A percentile compares a stretch with the other conserved stretches of the same genome.
phyloP scores from a whole-genome alignment of 2,888 invertebrate genomes.

The Netelia fuscicornis region DNA sequence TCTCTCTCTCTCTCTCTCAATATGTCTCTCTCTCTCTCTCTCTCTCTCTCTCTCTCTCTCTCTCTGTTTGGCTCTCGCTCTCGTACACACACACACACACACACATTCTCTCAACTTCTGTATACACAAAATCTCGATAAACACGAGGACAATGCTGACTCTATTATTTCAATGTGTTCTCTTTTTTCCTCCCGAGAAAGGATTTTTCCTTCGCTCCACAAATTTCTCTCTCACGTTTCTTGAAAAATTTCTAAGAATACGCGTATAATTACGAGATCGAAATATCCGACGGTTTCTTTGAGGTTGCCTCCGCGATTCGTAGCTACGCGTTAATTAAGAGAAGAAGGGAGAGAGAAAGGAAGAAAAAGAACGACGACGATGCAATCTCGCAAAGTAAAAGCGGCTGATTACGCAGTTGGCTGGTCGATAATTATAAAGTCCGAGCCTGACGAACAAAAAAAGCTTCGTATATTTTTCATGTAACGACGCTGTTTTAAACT shows the following conservation, averaged over 20 bases:
- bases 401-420: too few species aligned
- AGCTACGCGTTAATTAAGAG: not conserved
- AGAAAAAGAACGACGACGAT: too few species aligned
- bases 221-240: too few species aligned
- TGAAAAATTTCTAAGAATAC: not conserved
- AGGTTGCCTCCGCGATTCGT: not conserved
- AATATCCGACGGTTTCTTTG: not conserved
- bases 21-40: too few species aligned
- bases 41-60: too few species aligned
- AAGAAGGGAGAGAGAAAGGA: not conserved
- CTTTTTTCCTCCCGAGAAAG: not conserved
- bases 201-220: not conserved
- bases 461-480: not conserved
- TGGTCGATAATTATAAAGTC: not conserved
- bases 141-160: constrained; percentile 8
- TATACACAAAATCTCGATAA: constrained; percentile 10
- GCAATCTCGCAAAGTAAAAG: too few species aligned
- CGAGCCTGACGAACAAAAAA: not conserved
- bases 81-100: not conserved
- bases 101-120: too few species aligned
- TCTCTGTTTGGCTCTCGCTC: too few species aligned
- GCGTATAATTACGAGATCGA: not conserved
- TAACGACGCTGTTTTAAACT: not conserved
- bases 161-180: not conserved
- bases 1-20: too few species aligned